Conservation (phyloP, 1,140 invertebrate genomes). For the Diuraphis noxia region DNA sequence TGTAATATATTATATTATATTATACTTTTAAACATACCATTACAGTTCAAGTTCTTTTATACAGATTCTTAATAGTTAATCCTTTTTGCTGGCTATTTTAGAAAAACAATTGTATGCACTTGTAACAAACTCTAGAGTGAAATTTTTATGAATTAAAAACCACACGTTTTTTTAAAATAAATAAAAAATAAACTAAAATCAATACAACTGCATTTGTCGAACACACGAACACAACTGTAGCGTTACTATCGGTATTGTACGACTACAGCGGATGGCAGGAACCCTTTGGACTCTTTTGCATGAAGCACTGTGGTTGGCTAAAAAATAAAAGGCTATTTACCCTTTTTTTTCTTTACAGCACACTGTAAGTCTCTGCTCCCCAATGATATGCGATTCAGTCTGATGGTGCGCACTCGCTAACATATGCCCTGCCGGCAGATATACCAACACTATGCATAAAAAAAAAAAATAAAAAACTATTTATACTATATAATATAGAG, state of each 20-base stretch:
- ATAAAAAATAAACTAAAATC: neutral
- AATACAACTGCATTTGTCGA: neutral
- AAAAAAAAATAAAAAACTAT: conserved; percentile 35
- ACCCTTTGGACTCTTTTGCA: conserved; percentile 42
- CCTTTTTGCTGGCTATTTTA: neutral
- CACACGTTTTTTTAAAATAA: neutral
- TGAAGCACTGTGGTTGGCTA: conserved; percentile 48
- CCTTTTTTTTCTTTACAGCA: conserved; percentile 39
- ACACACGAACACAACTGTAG: conserved; percentile 26
- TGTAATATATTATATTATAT: neutral
- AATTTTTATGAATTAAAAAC: neutral
- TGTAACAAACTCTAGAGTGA: neutral
- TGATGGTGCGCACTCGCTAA: conserved; percentile 39
- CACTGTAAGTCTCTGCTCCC: conserved; percentile 32
- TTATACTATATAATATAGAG: conserved; percentile 7
- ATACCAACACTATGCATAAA: conserved; percentile 41
- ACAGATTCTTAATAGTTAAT: conserved; percentile 10
- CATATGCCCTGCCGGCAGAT: neutral
- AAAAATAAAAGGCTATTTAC: conserved; percentile 48
- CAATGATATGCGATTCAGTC: conserved; percentile 49
- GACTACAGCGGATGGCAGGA: conserved; percentile 12
- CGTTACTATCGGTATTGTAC: conserved; percentile 17
- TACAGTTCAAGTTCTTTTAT: neutral
- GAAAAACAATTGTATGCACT: neutral
- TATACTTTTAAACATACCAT: conserved; percentile 13